Conservation (phyloP, 2,113 vertebrate genomes). For the Haemorhous mexicanus region DNA sequence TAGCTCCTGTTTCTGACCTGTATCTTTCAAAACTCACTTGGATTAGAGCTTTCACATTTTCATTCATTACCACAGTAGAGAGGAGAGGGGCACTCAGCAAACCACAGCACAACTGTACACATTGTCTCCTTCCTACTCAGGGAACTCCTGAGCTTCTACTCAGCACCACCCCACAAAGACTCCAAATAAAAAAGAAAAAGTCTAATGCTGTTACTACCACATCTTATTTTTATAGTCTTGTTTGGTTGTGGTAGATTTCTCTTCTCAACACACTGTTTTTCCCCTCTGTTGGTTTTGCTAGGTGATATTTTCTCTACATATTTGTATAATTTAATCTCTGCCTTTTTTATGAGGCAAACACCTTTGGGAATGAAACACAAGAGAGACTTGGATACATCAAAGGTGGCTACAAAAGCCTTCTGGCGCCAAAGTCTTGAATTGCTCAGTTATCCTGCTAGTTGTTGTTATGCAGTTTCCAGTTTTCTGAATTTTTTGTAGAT, state of each 20-base stretch:
- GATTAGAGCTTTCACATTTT: not conserved
- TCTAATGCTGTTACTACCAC: not conserved
- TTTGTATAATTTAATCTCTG: not conserved
- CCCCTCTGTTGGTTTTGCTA: not conserved
- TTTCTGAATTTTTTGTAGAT: conserved; percentile 36
- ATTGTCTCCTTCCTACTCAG: not conserved
- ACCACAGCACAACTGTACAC: fast-evolving
- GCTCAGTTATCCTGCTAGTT: not conserved
- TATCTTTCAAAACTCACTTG: not conserved
- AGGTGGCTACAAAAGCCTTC: not conserved
- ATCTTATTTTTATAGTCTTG: not conserved
- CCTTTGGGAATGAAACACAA: conserved; percentile 10
- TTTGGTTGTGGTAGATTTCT: not conserved
- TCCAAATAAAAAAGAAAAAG: not conserved
- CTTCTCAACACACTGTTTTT: not conserved
- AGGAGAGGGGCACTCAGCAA: not conserved
- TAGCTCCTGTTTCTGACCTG: not conserved
- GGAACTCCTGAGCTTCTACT: not conserved
- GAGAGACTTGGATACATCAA: not conserved
- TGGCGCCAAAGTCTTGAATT: not conserved
- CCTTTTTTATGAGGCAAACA: conserved; percentile 14
- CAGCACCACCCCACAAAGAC: not conserved
- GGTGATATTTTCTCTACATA: not conserved
- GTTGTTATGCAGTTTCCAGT: conserved; percentile 25
- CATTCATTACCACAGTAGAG: not conserved